A percentile compares a stretch with the other conserved stretches of the same genome.
phyloP scores from a whole-genome alignment of 2,113 vertebrate species.

The Tamias sibiricus region DNA sequence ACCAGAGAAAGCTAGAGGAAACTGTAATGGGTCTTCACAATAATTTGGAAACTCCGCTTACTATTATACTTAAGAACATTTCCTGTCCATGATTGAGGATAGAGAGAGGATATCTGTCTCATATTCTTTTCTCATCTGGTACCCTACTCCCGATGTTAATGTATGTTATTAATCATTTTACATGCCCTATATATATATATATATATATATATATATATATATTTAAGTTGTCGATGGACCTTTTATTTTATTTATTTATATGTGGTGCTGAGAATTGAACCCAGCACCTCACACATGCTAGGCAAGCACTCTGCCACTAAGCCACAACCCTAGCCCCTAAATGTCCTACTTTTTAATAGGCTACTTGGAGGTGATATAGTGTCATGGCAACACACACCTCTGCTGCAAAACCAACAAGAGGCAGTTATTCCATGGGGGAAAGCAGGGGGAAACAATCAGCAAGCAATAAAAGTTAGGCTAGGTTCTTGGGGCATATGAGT shows the following conservation, averaged over 20 bases:
- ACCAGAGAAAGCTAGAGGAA: slow-evolving; percentile 1
- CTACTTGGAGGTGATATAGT: background rate
- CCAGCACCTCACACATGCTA: too few species aligned
- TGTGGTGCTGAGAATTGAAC: too few species aligned
- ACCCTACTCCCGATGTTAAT: slow-evolving; percentile 6
- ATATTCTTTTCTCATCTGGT: background rate
- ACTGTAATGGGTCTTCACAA: background rate
- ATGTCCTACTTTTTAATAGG: background rate
- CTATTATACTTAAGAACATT: background rate
- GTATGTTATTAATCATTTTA: background rate
- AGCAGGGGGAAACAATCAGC: background rate
- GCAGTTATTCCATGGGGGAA: background rate
- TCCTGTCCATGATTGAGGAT: background rate
- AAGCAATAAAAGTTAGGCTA: background rate
- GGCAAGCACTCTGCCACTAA: too few species aligned
- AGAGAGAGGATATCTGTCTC: background rate
- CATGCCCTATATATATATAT: background rate
- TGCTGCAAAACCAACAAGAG: background rate
- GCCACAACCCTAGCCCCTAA: too few species aligned
- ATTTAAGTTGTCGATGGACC: too few species aligned
- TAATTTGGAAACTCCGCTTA: background rate
- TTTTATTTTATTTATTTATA: too few species aligned
- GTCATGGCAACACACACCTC: background rate
- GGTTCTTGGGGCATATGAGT: background rate
- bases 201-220: too few species aligned